Evolutionary conservation across 2,113 vertebrate genomes (phyloP), one percentile per base, ranked within the genome.

Genomic region (Seriola dumerili): DNA sequence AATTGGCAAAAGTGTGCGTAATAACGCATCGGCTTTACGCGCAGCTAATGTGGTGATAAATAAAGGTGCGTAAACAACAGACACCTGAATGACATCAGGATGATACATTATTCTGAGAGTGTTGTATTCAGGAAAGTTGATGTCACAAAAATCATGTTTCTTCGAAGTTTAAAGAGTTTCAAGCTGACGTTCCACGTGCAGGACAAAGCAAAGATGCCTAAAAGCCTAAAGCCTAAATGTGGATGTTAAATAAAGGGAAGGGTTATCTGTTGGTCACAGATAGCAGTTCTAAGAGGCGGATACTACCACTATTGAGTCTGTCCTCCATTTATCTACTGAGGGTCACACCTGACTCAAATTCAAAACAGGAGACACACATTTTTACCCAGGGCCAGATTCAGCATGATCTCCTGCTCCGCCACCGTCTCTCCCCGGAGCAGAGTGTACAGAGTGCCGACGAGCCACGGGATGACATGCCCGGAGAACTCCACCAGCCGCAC

Each of bases 401-500:
- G 93, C 91, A 97, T 94, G 90, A 97, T 95, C 89, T 98, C 97
- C 78, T 96, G 96, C 58, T 95, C 96, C 0, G 92, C 95, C 57
- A 88, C 94, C 82, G 95, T 97, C 78, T 94, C 94, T 34, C 95
- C 97, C 21, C 95, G 91, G 80, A 92, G 94, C 54, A 98, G 91
- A 52, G 96, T 94, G 84, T 97, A 97, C 66, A 94, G 14, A 1
- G 96, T 95, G 82, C 97, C 96, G 44, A 94, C 85, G 76, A 98
- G 89, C 97, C 97, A 99, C 3, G 96, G 97, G 78, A 97, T 84
- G 78, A 95, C 96, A 0, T 98, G 97, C 0, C 97, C 97, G 0
- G 97, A 97, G 79, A 99, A 88, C 94, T 98, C 97, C 82, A 98
- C 93, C 67, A 97, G 93, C 80, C 96, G 96, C 94, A 97, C 96